phyloP scores from a whole-genome alignment of 2,113 vertebrate genomes.

The Oenanthe melanoleuca region DNA sequence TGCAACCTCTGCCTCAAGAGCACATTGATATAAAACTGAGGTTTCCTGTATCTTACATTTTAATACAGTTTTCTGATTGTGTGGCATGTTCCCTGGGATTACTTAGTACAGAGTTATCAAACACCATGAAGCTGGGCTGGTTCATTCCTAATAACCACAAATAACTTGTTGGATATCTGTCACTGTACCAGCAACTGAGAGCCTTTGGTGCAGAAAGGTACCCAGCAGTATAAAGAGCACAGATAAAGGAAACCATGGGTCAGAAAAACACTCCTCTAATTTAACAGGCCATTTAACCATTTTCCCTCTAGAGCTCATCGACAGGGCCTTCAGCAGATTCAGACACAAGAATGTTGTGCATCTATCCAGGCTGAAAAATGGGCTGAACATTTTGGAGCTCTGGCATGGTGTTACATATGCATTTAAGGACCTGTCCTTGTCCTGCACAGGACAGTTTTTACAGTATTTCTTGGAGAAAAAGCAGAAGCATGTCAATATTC shows the following conservation, averaged over 20 bases:
- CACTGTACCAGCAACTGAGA: neutral
- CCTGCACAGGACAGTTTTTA: conserved; percentile 85
- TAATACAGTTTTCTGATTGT: neutral
- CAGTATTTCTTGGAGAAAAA: conserved; percentile 86
- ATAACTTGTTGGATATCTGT: neutral
- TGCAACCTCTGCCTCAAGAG: neutral
- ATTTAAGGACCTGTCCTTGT: conserved; percentile 93
- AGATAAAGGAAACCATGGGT: neutral
- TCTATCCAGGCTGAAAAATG: conserved; percentile 73
- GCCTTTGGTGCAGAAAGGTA: neutral
- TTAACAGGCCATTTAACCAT: neutral
- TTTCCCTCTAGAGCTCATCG: conserved; percentile 76
- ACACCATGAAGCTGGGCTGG: neutral
- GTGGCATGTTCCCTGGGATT: neutral
- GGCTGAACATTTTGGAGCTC: conserved; percentile 87
- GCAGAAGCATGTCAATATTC: conserved; percentile 75
- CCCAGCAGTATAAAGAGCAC: neutral
- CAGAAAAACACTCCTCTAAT: neutral
- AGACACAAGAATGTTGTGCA: conserved; percentile 77
- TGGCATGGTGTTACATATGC: conserved; percentile 89
- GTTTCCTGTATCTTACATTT: neutral
- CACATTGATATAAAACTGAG: accelerated
- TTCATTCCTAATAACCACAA: neutral
- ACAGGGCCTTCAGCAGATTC: conserved; percentile 83
- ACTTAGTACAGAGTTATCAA: neutral